phyloP scores from a whole-genome alignment of 2,797 vertebrate species.

The Coluber constrictor region DNA sequence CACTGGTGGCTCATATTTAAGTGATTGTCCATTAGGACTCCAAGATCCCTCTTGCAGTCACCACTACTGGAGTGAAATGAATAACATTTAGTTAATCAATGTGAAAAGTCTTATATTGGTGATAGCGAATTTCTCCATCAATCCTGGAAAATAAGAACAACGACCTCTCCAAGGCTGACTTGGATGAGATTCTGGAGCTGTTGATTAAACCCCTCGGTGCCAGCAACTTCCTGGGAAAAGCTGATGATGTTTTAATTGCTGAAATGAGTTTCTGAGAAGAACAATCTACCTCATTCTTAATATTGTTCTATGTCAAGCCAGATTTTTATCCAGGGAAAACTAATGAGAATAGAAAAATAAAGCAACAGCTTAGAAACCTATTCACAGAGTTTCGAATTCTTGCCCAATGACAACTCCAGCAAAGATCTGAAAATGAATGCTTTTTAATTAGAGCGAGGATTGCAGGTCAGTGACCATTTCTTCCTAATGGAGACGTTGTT shows the following conservation, averaged over 20 bases:
- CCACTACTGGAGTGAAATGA: neutral
- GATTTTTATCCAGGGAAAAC: neutral
- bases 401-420: neutral
- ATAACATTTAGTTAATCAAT: neutral
- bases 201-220: neutral
- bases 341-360: neutral
- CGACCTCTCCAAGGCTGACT: neutral
- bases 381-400: conserved; percentile 21
- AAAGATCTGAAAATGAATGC: conserved; percentile 22
- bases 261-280: neutral
- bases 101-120: neutral
- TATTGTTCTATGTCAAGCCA: neutral
- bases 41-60: no score
- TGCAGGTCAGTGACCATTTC: conserved; percentile 18
- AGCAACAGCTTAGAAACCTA: neutral
- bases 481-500: conserved; percentile 12
- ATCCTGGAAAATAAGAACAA: neutral
- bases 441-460: conserved; percentile 19
- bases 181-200: neutral
- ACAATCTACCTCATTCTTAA: neutral
- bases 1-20: no score
- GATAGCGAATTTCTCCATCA: neutral
- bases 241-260: neutral
- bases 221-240: neutral
- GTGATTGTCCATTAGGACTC: no score